Evolutionary conservation across 2,888 invertebrate genomes (phyloP).

Genomic region (Cantharis rustica): DNA sequence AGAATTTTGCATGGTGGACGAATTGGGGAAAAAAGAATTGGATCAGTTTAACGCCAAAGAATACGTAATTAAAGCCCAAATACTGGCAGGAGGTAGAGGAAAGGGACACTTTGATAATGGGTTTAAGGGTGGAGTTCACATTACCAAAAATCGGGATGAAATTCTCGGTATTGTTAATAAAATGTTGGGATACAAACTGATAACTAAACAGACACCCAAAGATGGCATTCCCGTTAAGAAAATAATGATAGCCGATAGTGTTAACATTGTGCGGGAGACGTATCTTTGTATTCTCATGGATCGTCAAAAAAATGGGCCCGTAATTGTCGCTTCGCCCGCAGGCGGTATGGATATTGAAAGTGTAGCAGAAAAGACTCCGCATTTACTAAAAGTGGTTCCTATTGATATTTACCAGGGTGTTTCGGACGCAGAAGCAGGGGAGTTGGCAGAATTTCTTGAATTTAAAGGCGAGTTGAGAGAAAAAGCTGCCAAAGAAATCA

Average conservation of each 20-base stretch:
- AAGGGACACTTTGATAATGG: constrained; percentile 97
- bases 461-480: constrained; percentile 70
- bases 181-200: constrained; percentile 93
- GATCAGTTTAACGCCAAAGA: constrained; percentile 79
- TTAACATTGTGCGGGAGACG: constrained; percentile 92
- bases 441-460: constrained; percentile 81
- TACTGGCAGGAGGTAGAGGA: constrained; percentile 96
- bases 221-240: constrained; percentile 92
- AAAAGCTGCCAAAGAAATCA: constrained; percentile 85
- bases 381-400: constrained; percentile 85
- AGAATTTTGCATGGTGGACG: constrained; percentile 83
- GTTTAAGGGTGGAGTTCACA: constrained; percentile 96
- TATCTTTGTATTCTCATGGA: constrained; percentile 98
- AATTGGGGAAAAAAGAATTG: constrained; percentile 44
- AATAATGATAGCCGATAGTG: constrained; percentile 98
- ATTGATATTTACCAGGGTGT: constrained; percentile 80
- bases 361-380: constrained; percentile 91
- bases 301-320: constrained; percentile 89
- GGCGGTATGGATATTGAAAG: constrained; percentile 98
- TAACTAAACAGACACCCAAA: constrained; percentile 96
- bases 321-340: constrained; percentile 93
- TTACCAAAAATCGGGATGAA: constrained; percentile 80
- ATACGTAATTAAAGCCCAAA: constrained; percentile 98
- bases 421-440: constrained; percentile 72
- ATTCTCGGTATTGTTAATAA: constrained; percentile 73